Base-by-base conservation (phyloP, 2,113 vertebrate species). In the Etia nguti region DNA sequence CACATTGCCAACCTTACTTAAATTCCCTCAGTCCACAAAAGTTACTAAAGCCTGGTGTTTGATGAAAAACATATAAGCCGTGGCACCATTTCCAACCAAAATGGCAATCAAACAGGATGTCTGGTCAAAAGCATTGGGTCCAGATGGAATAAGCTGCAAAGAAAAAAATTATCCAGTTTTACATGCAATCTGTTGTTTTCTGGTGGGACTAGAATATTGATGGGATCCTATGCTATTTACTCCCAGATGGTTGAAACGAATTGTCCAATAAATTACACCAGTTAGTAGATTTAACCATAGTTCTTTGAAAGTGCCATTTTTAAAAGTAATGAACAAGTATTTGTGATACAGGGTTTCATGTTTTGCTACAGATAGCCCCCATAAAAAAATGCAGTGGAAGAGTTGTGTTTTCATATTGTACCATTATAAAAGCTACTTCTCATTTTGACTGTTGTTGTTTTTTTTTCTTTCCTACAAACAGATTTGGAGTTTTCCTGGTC, bases 131-230 rank as follows among this genome's bases (percentile, higher is more conserved):
- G 84, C 86, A 81, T 4, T 26, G 24, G 31, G 65, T 81, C 90
- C 94, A 95, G 91, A 92, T 94, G 94, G 92, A 92, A 83, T 80
- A 75, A 89, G 60, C 86, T 36, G 65, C 52, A 10, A 68, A 87
- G 73, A 50, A 77, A 79, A 79, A 54, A 84, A 36, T 52, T 79
- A 85, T 87, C 87, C 87, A 79, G 81, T 88, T 89, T 92, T 88
- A 81, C 80, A 82, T 77, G 86, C 92, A 94, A 92, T 93, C 93
- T 92, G 91, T 83, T 94, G 87, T 77, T 81, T 89, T 92, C 82
- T 82, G 59, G 73, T 80, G 73, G 82, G 73, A 85, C 80, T 6
- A 59, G 82, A 24, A 41, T 73, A 88, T 68, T 4, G 18, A 83
- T 90, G 80, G 79, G 43, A 82, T 94, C 80, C 79, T 81, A 20